Evolutionary conservation across 2,888 invertebrate genomes (phyloP).

Genomic region (Bugula neritina): DNA sequence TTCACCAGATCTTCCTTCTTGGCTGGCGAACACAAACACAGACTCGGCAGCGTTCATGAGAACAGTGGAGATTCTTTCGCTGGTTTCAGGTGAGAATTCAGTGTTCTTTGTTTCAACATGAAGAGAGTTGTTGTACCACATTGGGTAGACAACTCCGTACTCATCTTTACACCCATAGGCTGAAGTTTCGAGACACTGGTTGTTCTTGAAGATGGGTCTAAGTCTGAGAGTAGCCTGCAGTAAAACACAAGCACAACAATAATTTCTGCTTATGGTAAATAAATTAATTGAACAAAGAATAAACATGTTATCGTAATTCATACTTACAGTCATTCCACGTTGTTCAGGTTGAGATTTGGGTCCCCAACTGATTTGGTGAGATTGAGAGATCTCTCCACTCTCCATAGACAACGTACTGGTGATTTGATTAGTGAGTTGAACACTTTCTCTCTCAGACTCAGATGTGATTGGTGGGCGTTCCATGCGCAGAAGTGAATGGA

Average conservation of each 20-base stretch:
- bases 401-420: not conserved
- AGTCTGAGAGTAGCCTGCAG: not conserved
- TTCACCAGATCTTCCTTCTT: not conserved
- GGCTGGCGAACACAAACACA: not conserved
- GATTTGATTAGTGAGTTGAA: not conserved
- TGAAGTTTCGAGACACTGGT: not conserved
- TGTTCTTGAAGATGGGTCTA: not conserved
- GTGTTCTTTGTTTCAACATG: constrained; percentile 1
- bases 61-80: not conserved
- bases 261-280: no score
- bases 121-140: not conserved
- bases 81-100: not conserved
- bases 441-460: not conserved
- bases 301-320: no score
- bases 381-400: not conserved
- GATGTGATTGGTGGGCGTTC: not conserved
- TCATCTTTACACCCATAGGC: constrained; percentile 16
- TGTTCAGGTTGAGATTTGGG: no score
- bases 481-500: not conserved
- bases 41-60: constrained; percentile 15
- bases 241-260: no score
- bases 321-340: no score
- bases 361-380: not conserved
- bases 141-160: constrained; percentile 11
- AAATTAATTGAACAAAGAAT: no score